Percentiles rank a stretch among this genome's conserved stretches.
Evolutionary conservation across 2,888 invertebrate genomes (phyloP).

Genomic region (Drosophila lutescens): DNA sequence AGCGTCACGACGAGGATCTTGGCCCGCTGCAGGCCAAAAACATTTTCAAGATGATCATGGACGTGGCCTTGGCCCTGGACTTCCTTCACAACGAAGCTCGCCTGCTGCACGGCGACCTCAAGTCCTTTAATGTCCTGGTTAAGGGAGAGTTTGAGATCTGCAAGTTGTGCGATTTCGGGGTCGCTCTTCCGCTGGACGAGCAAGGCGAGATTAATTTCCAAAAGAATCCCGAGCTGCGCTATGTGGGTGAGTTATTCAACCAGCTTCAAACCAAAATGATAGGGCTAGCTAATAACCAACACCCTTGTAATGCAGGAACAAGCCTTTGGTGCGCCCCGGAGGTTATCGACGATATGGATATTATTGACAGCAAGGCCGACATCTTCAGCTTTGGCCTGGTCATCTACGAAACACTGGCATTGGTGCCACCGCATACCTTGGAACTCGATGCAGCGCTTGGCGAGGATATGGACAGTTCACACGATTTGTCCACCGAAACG

Average conservation of each 20-base stretch:
- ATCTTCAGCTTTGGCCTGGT: constrained; percentile 92
- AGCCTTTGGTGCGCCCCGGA: constrained; percentile 93
- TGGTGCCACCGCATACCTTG: constrained; percentile 88
- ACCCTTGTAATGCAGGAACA: constrained; percentile 86
- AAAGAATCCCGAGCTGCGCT: constrained; percentile 85
- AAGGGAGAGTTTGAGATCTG: constrained; percentile 90
- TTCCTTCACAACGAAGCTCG: constrained; percentile 90
- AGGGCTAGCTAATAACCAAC: neutral
- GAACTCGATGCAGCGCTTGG: constrained; percentile 59
- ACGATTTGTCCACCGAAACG: constrained; percentile 27
- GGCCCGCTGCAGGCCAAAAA: constrained; percentile 87
- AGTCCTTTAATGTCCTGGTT: constrained; percentile 92
- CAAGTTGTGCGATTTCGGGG: constrained; percentile 94
- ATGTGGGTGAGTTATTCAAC: constrained; percentile 85
- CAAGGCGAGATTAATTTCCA: constrained; percentile 87
- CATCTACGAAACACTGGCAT: constrained; percentile 92
- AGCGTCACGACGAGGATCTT: constrained; percentile 86
- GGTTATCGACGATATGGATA: constrained; percentile 86
- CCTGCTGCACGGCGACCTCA: constrained; percentile 92
- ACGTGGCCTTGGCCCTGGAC: constrained; percentile 89
- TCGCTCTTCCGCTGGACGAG: constrained; percentile 89
- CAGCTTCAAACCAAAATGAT: neutral
- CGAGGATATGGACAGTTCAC: constrained; percentile 38
- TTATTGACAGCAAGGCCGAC: constrained; percentile 90
- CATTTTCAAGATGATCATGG: constrained; percentile 88